phyloP scores from a whole-genome alignment of 92 coral and sea anemone species.

The Galaxea fascicularis region DNA sequence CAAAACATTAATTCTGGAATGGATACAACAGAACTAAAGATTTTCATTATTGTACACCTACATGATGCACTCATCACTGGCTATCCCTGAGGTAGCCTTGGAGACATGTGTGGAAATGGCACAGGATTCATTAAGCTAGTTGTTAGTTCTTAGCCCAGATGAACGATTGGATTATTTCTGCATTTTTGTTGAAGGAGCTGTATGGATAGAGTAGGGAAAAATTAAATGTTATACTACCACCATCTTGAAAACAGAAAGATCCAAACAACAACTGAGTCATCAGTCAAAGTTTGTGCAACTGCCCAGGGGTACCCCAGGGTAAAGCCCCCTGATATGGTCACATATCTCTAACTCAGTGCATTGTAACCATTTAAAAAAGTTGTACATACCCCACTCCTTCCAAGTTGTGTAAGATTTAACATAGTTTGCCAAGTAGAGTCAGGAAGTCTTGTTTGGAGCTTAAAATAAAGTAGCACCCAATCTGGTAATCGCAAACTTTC shows the following conservation, averaged over 20 bases:
- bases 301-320: constrained; percentile 7
- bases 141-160: too few species aligned
- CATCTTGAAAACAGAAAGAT: not conserved
- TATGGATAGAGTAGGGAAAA: too few species aligned
- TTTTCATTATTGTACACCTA: too few species aligned
- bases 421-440: constrained; percentile 47
- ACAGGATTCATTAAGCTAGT: too few species aligned
- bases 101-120: too few species aligned
- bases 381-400: constrained; percentile 58
- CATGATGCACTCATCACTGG: too few species aligned
- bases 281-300: not conserved
- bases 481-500: constrained; percentile 43
- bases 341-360: too few species aligned
- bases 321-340: not conserved
- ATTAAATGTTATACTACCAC: not conserved
- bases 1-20: not conserved
- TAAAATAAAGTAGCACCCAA: constrained; percentile 49
- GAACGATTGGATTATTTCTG: too few species aligned
- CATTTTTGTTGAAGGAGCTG: too few species aligned
- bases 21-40: not conserved
- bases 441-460: constrained; percentile 49
- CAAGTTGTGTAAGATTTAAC: constrained; percentile 48
- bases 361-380: too few species aligned
- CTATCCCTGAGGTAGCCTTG: too few species aligned
- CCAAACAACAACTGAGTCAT: not conserved